phyloP scores from a whole-genome alignment of 1,140 invertebrate species.

The Drosophila erecta region DNA sequence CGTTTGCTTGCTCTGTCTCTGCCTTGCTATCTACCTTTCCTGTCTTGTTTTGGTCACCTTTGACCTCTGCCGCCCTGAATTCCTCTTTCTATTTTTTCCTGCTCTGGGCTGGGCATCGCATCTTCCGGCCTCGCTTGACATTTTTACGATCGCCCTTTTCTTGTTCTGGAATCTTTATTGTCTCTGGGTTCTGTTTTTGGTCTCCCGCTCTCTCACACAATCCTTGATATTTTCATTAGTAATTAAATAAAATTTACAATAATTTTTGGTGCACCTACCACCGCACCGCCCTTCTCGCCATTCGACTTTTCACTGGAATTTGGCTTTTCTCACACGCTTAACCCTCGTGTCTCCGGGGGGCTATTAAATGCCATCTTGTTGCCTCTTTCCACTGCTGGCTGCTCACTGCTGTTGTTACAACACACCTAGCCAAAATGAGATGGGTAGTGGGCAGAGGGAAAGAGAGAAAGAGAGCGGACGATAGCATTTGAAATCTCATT shows the following conservation, averaged over 20 bases:
- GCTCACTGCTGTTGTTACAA: constrained; percentile 31
- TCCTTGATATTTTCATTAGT: constrained; percentile 78
- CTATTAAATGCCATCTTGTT: constrained; percentile 72
- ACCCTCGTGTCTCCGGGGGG: constrained; percentile 64
- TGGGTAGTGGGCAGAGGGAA: neutral
- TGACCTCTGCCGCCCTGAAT: constrained; percentile 43
- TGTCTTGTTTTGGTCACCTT: constrained; percentile 38
- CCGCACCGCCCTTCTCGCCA: neutral
- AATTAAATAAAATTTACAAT: constrained; percentile 82
- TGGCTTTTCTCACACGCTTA: constrained; percentile 65
- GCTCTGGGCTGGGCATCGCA: constrained; percentile 22
- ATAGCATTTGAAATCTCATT: constrained; percentile 61
- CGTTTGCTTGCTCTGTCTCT: constrained; percentile 6
- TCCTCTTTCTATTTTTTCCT: constrained; percentile 19
- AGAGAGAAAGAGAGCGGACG: neutral
- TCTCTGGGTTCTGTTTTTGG: constrained; percentile 24
- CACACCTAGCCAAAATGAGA: constrained; percentile 30
- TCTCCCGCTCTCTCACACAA: constrained; percentile 8
- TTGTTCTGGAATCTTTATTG: constrained; percentile 59
- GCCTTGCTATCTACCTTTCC: constrained; percentile 5
- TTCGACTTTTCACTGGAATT: constrained; percentile 28
- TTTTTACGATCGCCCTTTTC: constrained; percentile 66
- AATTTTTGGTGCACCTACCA: constrained; percentile 58
- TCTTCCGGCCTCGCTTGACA: constrained; percentile 52
- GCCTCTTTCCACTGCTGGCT: neutral